A percentile compares a stretch with the other conserved stretches of the same genome.
phyloP scores from a whole-genome alignment of 30 jellyfish, hydroid and myxozoan genomes.

The Aurelia coerulea region DNA sequence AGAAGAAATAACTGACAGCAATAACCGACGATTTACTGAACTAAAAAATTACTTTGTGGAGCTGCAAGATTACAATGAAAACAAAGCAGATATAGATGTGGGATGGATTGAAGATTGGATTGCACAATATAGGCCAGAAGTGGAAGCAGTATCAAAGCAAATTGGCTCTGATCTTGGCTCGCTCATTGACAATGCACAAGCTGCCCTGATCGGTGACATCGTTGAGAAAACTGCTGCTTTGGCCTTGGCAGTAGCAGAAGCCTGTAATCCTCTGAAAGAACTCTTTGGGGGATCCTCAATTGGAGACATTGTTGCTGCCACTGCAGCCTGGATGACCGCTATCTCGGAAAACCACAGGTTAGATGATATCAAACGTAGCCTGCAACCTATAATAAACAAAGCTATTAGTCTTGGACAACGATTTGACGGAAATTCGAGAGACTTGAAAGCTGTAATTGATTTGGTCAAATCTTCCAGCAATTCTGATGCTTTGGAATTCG shows the following conservation, averaged over 20 bases:
- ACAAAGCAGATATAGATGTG: conserved; percentile 48
- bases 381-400: conserved; percentile 27
- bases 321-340: conserved; percentile 4
- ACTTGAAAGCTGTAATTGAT: conserved; percentile 20
- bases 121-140: background rate
- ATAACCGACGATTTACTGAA: conserved; percentile 39
- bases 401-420: conserved; percentile 21
- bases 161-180: conserved; percentile 6
- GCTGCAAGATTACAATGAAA: conserved; percentile 27
- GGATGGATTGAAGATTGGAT: conserved; percentile 21
- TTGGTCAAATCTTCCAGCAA: conserved; percentile 16
- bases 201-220: conserved; percentile 16
- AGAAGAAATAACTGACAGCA: conserved; percentile 26
- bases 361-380: background rate
- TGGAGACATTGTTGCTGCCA: conserved; percentile 31
- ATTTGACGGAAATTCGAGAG: conserved; percentile 17
- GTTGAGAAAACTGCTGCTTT: conserved; percentile 27
- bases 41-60: conserved; percentile 43
- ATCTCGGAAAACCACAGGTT: conserved; percentile 1
- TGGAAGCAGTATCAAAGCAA: background rate
- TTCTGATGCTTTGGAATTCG: conserved; percentile 24
- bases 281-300: conserved; percentile 43
- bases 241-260: conserved; percentile 48
- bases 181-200: conserved; percentile 20
- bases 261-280: conserved; percentile 55